Conservation (phyloP, 2,888 invertebrate species). For the Griposia aprilina region DNA sequence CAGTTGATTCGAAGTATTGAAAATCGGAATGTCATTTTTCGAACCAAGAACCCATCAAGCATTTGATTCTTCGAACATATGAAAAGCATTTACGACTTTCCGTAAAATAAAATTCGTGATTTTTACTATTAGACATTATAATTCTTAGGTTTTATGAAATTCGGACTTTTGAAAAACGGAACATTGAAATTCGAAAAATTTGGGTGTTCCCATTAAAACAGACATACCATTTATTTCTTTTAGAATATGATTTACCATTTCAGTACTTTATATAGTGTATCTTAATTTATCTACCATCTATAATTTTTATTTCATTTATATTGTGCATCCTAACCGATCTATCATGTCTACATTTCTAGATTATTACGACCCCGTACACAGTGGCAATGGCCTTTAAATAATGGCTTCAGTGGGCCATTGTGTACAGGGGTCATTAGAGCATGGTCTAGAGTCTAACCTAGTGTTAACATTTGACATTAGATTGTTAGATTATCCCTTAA, state of each 20-base stretch:
- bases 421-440: constrained; percentile 73
- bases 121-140: no score
- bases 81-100: no score
- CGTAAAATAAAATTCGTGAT: no score
- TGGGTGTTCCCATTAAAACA: not conserved
- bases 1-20: no score
- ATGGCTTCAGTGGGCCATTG: constrained; percentile 48
- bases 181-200: no score
- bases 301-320: constrained; percentile 33
- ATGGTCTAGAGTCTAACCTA: constrained; percentile 75
- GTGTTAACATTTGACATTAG: constrained; percentile 64
- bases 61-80: no score
- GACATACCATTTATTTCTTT: constrained; percentile 7
- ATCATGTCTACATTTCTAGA: constrained; percentile 54
- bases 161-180: no score
- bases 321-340: constrained; percentile 44
- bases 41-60: no score
- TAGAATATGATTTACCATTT: constrained; percentile 18
- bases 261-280: constrained; percentile 21
- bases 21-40: no score
- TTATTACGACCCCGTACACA: constrained; percentile 24
- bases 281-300: constrained; percentile 20
- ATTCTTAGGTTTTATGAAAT: no score
- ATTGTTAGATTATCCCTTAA: constrained; percentile 61
- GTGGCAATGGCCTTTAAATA: constrained; percentile 23